Base-by-base conservation (phyloP, 2,797 vertebrate genomes). In the Neopelma chrysocephalum region DNA sequence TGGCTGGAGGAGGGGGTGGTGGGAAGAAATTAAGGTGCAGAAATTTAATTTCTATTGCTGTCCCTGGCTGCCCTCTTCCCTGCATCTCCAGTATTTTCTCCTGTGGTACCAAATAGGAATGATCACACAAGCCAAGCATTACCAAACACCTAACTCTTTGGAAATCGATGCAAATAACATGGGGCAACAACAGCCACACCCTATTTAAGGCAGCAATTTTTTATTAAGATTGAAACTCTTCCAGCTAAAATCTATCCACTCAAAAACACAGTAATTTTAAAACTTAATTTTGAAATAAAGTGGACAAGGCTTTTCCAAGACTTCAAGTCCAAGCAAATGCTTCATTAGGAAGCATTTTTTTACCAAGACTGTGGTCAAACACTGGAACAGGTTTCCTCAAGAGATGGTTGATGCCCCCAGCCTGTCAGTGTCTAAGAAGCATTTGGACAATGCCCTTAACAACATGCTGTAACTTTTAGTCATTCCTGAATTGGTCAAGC, bases 81-180 rank as follows among this genome's bases (percentile, higher is more conserved):
- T 73, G 19, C 6, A 79, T 36, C n/a, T 72, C 54, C 66, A 90
- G 12, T 9, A 64, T 68, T 77, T 87, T 77, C 81, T 80, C 2
- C 2, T 56, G 10, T 47, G 38, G 64, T 54, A 77, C 71, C 31
- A 68, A 73, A 79, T 1, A 62, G 25, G 23, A 92, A 70, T 4
- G 19, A 60, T 27, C 48, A 78, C 61, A 61, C 26, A 50, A 85
- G 53, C 34, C 76, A 82, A 61, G 47, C 7, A 43, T 57, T 94
- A 78, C 75, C 62, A 85, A 95, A 92, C 65, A 75, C 12, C 56
- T 7, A 12, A 68, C 36, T 92, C 86, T 86, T 86, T 79, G 76
- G 77, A 94, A 97, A 79, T 18, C 65, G 20, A 83, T 65, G 84
- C 64, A 91, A 95, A 87, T 81, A 15, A 78, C 48, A 87, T 51